Evolutionary conservation across 2,888 invertebrate species (phyloP).

Genomic region (Thalpophila matura): DNA sequence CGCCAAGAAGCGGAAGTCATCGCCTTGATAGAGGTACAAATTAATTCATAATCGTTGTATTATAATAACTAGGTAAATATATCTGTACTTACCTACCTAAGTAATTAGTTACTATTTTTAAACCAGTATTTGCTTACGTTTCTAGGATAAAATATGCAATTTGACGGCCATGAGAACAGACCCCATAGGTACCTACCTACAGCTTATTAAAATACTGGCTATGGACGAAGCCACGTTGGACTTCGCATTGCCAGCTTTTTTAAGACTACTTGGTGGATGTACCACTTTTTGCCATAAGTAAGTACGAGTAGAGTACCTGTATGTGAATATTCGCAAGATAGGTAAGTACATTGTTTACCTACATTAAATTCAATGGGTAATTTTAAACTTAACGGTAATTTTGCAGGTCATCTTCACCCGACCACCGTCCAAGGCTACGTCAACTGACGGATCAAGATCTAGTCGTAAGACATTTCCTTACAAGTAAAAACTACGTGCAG

Average conservation of each 20-base stretch:
- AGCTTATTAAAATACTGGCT: constrained; percentile 74
- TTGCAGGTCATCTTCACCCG: constrained; percentile 35
- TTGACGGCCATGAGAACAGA: constrained; percentile 73
- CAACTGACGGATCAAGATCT: constrained; percentile 77
- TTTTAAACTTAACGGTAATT: constrained; percentile 52
- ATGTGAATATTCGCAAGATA: constrained; percentile 23
- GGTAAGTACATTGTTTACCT: constrained; percentile 13
- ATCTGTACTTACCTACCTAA: too few species aligned
- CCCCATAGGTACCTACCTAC: too few species aligned
- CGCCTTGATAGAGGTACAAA: constrained; percentile 70
- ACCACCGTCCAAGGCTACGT: constrained; percentile 62
- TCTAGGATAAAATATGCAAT: constrained; percentile 74
- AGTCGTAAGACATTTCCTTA: constrained; percentile 77
- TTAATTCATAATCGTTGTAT: too few species aligned
- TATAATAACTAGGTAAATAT: too few species aligned
- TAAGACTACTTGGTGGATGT: constrained; percentile 74
- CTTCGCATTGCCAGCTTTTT: constrained; percentile 79
- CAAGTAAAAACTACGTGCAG: constrained; percentile 73
- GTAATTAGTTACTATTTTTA: too few species aligned
- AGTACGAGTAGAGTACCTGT: constrained; percentile 32
- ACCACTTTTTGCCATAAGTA: constrained; percentile 70
- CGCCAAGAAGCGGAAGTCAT: constrained; percentile 68
- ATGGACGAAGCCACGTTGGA: constrained; percentile 77
- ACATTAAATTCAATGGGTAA: constrained; percentile 21
- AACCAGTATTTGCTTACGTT: constrained; percentile 29